Percentiles rank a stretch among this genome's conserved stretches.
Evolutionary conservation across 2,113 vertebrate species (phyloP).

Genomic region (Podilymbus podiceps): DNA sequence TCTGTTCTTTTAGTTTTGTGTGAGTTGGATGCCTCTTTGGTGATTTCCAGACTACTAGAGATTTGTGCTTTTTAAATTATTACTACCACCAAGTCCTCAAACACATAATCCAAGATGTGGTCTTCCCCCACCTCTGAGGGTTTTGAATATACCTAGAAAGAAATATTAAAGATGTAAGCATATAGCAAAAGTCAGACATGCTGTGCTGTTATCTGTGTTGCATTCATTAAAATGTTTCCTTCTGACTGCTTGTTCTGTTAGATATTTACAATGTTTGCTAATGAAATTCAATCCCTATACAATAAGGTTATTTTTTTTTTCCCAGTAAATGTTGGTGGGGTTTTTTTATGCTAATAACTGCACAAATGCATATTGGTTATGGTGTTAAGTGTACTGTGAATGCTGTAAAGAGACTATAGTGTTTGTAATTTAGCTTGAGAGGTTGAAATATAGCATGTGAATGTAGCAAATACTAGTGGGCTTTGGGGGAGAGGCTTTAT

Average conservation of each 20-base stretch:
- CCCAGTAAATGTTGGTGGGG: too few species aligned
- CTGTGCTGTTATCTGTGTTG: neutral
- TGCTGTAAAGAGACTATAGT: neutral
- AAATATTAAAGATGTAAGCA: neutral
- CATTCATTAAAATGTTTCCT: neutral
- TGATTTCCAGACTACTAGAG: neutral
- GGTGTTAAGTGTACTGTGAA: neutral
- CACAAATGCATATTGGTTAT: neutral
- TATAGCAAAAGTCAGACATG: neutral
- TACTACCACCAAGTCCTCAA: neutral
- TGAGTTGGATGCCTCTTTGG: neutral
- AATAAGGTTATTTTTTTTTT: neutral
- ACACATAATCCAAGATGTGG: neutral
- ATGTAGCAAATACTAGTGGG: neutral
- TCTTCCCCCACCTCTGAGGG: fast-evolving
- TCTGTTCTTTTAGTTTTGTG: neutral
- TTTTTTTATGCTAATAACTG: neutral
- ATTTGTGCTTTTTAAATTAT: neutral
- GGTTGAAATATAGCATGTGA: neutral
- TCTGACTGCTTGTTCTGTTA: neutral
- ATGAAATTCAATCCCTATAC: neutral
- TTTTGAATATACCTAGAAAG: neutral
- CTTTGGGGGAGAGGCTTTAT: neutral
- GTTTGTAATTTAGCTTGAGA: neutral
- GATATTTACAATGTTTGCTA: neutral